Evolutionary conservation across 2,888 invertebrate species (phyloP), one percentile per base, ranked within the genome.

Genomic region (Sarcophaga caerulescens): DNA sequence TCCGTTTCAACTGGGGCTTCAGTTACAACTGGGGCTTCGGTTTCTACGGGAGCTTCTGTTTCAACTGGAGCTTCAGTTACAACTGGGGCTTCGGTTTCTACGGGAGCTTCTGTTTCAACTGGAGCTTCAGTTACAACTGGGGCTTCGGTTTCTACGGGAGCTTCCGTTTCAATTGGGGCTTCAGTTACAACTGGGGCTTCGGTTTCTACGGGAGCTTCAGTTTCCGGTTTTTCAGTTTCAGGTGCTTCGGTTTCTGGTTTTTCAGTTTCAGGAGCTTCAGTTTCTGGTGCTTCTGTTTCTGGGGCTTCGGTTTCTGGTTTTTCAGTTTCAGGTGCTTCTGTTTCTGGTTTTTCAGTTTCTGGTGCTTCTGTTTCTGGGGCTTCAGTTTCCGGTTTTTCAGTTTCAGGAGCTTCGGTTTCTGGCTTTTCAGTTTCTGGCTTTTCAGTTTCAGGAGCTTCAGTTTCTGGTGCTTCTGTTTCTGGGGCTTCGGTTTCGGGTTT

Each of bases 161-260:
- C 21, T 73, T 65, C 47, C 4, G 65, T 76, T 8, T 8, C 35
- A 10, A n/a, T n/a, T n/a, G 75, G 75, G 8, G 52, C 65, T 5
- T 8, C 52, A 19, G 65, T 66, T 35, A 8, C 25, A 1, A 14
- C 21, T 0, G 76, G 35, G 2, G 21, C 66, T 57, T 66, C 76
- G 10, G 76, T 76, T 8, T n/a, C n/a, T n/a, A 12, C 21, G 3
- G 35, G 62, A 8, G 79, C 74, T 23, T 52, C 75, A 35, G 62
- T 63, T 21, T 0, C 59, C 52, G 14, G 35, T 79, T 0, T 78
- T 71, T n/a, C 60, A 52, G 74, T 63, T 21, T 23, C 62, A 4
- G 45, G 8, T 23, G 4, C 5, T 25, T n/a, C 60, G 14, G 74
- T 63, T 21, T 23, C 62, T 1, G 68, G 14, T 0, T 47, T 10